phyloP scores from a whole-genome alignment of 1,140 invertebrate genomes.

The Saxidomus purpurata region DNA sequence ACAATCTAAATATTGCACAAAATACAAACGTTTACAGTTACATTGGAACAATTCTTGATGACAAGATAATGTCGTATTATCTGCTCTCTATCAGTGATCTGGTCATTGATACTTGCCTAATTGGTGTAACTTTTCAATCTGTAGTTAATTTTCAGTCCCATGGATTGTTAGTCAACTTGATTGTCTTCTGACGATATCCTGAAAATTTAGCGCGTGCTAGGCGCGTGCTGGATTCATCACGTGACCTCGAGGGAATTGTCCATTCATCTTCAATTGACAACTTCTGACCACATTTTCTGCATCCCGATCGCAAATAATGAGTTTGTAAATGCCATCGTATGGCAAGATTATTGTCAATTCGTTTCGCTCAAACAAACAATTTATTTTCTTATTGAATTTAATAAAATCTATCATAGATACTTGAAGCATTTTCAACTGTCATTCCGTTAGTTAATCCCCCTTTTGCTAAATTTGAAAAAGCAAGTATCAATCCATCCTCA shows the following conservation, averaged over 20 bases:
- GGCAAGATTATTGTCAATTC: constrained; percentile 60
- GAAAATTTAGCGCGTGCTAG: constrained; percentile 35
- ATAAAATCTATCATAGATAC: constrained; percentile 59
- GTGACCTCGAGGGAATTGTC: constrained; percentile 63
- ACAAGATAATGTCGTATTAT: constrained; percentile 23
- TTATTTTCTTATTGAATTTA: constrained; percentile 68
- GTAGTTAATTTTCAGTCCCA: constrained; percentile 47
- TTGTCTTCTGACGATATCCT: constrained; percentile 28
- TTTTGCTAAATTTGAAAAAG: constrained; percentile 42
- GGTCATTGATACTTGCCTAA: constrained; percentile 16
- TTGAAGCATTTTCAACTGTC: constrained; percentile 34
- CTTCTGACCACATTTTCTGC: constrained; percentile 63
- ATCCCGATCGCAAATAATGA: constrained; percentile 55
- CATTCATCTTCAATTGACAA: constrained; percentile 65
- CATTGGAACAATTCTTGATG: neutral
- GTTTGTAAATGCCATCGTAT: constrained; percentile 61
- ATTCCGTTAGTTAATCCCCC: constrained; percentile 30
- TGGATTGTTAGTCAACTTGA: constrained; percentile 51
- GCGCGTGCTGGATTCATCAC: constrained; percentile 61
- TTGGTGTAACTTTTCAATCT: constrained; percentile 60
- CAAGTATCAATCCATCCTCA: neutral
- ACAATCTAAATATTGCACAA: constrained; percentile 10
- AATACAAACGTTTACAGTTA: constrained; percentile 43
- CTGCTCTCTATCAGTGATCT: constrained; percentile 1
- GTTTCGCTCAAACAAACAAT: constrained; percentile 67